Evolutionary conservation across 2,888 invertebrate genomes (phyloP), one percentile per base, ranked within the genome.

Genomic region (Callimorpha dominula): DNA sequence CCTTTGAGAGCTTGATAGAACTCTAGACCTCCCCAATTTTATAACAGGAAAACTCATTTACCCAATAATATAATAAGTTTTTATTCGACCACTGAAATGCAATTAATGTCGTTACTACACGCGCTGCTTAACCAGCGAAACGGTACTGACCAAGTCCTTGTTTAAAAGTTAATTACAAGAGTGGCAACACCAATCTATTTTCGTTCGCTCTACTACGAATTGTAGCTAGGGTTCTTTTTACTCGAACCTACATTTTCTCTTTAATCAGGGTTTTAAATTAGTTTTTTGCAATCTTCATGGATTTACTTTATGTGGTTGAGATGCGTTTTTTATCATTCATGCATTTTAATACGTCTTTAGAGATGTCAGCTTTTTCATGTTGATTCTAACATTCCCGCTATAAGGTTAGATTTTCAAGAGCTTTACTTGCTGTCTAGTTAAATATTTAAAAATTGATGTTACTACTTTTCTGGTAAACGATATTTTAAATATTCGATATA

Each of bases 141-240:
- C 43, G 9, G 11, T 43, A 64, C 43, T 8, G n/a, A 43, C 43
- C 17, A 43, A n/a, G 11, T 54, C 52, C 54, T 67, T 52, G 40
- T 54, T 54, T 54, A 54, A 54, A 67, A 54, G 52, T 52, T 66
- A 67, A 67, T 67, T 67, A 67, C n/a, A 1, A 17, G 3, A n/a
- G 40, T 14, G 9, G 52, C 4, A 17, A 7, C 67, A 52, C 54
- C 52, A n/a, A 54, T 67, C 50, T 31, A 54, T 42, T 65, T 50
- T 17, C 11, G 65, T 50, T 17, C 50, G 31, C 14, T 42, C 17
- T 54, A 42, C 42, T 42, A 11, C 46, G 31, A 49, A 65, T 65
- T 6, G 14, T 60, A 20, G 31, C 40, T 9, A 15, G 9, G 50
- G 40, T 40, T 49, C 31, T 65, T 46, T 43, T 49, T 65, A 31